These are phyloP conservation scores for Eupeodes luniger DNA, from an alignment of 2,888 invertebrate species.

Conservation along the genomic window DNA sequence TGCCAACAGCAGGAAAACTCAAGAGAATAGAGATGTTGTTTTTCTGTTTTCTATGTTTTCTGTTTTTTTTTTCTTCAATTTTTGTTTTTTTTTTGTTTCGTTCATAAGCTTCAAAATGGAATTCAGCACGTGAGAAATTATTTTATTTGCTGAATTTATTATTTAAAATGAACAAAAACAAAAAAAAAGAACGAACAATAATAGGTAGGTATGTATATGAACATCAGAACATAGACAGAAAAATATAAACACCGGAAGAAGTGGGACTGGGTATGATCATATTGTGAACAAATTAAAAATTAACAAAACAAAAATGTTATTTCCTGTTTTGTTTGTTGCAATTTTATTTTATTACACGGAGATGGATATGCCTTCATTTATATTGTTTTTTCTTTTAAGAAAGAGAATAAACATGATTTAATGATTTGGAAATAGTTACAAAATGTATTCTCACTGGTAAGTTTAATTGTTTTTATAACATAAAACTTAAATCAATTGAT, in stretches of 20 bases:
- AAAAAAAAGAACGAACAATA: not conserved
- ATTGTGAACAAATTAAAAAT: constrained; percentile 14
- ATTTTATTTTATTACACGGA: not conserved
- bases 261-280: constrained; percentile 15
- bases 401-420: not conserved
- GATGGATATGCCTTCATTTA: not conserved
- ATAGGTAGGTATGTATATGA: too few species aligned
- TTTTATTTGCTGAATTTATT: constrained; percentile 58
- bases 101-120: constrained; percentile 35
- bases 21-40: constrained; percentile 28
- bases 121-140: constrained; percentile 68
- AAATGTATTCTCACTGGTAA: too few species aligned
- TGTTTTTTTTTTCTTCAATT: not conserved
- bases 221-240: too few species aligned
- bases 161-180: constrained; percentile 20
- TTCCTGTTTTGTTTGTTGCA: constrained; percentile 22
- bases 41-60: constrained; percentile 12
- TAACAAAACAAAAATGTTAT: constrained; percentile 13
- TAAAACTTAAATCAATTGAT: too few species aligned
- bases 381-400: not conserved
- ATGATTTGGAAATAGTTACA: too few species aligned
- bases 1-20: constrained; percentile 58
- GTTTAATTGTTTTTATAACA: too few species aligned
- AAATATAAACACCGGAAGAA: constrained; percentile 32
- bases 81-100: not conserved